Percentiles rank a stretch among this genome's conserved stretches.
Evolutionary conservation across 1,140 invertebrate genomes (phyloP).

Genomic region (Schlechtendalia chinensis): DNA sequence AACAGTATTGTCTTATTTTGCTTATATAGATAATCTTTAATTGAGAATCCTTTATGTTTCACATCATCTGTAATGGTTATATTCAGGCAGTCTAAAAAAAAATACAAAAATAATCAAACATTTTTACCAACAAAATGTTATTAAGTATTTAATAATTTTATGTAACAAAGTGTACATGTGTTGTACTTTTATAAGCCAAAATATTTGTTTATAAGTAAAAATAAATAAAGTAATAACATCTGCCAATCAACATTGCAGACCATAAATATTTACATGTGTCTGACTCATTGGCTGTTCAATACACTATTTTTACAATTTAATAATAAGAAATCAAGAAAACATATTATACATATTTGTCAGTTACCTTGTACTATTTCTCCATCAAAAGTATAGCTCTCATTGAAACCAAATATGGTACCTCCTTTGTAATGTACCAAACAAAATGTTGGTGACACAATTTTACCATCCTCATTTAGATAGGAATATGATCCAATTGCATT

Average conservation of each 20-base stretch:
- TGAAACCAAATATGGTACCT: conserved; percentile 81
- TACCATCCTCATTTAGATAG: conserved; percentile 74
- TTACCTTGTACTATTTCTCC: conserved; percentile 66
- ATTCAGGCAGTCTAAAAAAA: conserved; percentile 54
- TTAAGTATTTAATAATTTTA: too few relatives aligned
- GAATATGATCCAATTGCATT: conserved; percentile 86
- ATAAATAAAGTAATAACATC: too few relatives aligned
- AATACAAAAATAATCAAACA: conserved; percentile 47
- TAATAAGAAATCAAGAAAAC: background rate
- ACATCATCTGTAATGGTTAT: conserved; percentile 43
- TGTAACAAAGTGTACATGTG: too few relatives aligned
- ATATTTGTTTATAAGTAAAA: too few relatives aligned
- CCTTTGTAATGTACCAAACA: conserved; percentile 79
- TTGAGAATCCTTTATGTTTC: conserved; percentile 58
- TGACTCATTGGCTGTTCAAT: too few relatives aligned
- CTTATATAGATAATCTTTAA: conserved; percentile 63
- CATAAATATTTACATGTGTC: too few relatives aligned
- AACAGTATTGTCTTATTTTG: conserved; percentile 71
- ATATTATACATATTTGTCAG: background rate
- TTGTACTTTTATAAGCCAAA: too few relatives aligned
- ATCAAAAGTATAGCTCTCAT: conserved; percentile 89
- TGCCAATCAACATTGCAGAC: too few relatives aligned
- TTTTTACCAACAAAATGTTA: too few relatives aligned
- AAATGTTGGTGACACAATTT: conserved; percentile 66
- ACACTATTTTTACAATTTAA: too few relatives aligned